Evolutionary conservation across 35 echinoderm and acorn worm species (phyloP).

Genomic region (Amphiura filiformis): DNA sequence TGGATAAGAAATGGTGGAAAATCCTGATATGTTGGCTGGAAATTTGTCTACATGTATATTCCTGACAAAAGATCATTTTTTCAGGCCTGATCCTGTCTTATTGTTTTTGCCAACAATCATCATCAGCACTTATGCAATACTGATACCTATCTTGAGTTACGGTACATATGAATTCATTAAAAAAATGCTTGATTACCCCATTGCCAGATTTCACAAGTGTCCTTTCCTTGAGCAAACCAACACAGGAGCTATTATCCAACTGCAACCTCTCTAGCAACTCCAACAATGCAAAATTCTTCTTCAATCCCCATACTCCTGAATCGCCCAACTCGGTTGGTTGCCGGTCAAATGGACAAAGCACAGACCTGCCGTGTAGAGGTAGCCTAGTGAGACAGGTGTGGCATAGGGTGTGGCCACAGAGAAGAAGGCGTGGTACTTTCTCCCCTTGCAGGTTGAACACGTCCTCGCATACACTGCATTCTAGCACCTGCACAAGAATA

Average conservation of each 20-base stretch:
- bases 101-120: too few relatives aligned
- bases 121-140: too few relatives aligned
- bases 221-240: neutral
- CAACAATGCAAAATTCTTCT: conserved; percentile 95
- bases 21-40: too few relatives aligned
- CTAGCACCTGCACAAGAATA: conserved; percentile 53
- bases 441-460: conserved; percentile 84
- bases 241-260: neutral
- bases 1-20: too few relatives aligned
- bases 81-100: too few relatives aligned
- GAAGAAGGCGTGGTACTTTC: conserved; percentile 86
- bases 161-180: too few relatives aligned
- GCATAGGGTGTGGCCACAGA: conserved; percentile 89
- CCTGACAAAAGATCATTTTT: too few relatives aligned
- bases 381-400: conserved; percentile 82
- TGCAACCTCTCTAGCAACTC: conserved; percentile 88
- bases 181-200: too few relatives aligned
- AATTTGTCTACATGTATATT: too few relatives aligned
- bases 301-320: conserved; percentile 87
- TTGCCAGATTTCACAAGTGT: neutral
- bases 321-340: conserved; percentile 78
- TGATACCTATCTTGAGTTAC: too few relatives aligned
- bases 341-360: conserved; percentile 83
- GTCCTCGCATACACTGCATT: conserved; percentile 89
- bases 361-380: conserved; percentile 54